Percentiles rank a stretch among this genome's conserved stretches.
Conservation (phyloP, 2,888 invertebrate genomes). For the Acanthosoma haemorrhoidale region DNA sequence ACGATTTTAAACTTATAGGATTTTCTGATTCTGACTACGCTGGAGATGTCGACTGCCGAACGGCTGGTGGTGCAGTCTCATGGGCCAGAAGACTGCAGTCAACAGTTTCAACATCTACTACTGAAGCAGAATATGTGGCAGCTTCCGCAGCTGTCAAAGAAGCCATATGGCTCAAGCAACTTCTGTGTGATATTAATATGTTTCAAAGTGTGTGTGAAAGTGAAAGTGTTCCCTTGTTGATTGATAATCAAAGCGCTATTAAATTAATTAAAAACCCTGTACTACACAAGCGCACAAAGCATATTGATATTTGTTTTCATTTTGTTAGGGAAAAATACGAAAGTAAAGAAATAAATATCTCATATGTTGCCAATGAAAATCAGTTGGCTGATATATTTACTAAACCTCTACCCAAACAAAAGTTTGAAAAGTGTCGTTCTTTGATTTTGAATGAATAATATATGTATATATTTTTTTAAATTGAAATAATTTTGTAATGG, state of each 20-base stretch:
- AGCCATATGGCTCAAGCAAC: conserved; percentile 35
- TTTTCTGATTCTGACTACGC: conserved; percentile 20
- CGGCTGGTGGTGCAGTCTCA: not conserved
- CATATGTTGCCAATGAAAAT: conserved; percentile 34
- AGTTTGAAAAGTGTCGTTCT: not conserved
- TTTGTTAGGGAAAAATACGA: not conserved
- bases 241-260: not conserved
- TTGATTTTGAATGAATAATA: not conserved
- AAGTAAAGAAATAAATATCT: conserved; percentile 28
- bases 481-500: not conserved
- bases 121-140: not conserved
- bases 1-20: conserved; percentile 12
- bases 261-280: not conserved
- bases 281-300: not conserved
- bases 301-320: not conserved
- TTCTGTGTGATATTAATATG: conserved; percentile 36
- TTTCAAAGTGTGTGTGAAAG: conserved; percentile 34
- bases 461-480: not conserved
- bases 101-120: not conserved
- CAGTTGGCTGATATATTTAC: conserved; percentile 40
- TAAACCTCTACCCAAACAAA: conserved; percentile 33
- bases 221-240: not conserved
- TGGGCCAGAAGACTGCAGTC: not conserved
- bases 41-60: conserved; percentile 7
- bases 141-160: not conserved